phyloP scores from a whole-genome alignment of 2,797 vertebrate species.

The Coreius guichenoti region DNA sequence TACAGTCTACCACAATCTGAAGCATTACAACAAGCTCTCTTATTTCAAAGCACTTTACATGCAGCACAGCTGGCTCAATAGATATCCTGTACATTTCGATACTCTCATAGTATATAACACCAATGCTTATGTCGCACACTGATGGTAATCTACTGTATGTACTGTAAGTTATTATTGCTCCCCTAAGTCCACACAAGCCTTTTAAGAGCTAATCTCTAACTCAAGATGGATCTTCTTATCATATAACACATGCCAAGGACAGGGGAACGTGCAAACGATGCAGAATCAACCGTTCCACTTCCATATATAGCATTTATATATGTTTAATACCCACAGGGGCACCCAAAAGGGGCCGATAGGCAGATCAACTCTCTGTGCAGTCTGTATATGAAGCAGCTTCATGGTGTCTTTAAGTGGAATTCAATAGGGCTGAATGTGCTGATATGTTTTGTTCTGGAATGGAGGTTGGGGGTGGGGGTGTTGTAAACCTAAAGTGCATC shows the following conservation, averaged over 20 bases:
- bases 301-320: slow-evolving; percentile 39
- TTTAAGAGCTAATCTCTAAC: slow-evolving; percentile 57
- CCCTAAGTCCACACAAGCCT: slow-evolving; percentile 56
- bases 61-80: slow-evolving; percentile 22
- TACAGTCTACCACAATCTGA: slow-evolving; percentile 21
- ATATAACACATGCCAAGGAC: slow-evolving; percentile 48
- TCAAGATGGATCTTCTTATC: slow-evolving; percentile 44
- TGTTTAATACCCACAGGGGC: slow-evolving; percentile 15
- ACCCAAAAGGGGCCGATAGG: slow-evolving; percentile 16
- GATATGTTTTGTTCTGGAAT: slow-evolving; percentile 45
- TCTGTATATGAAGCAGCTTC: slow-evolving; percentile 40
- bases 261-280: slow-evolving; percentile 26
- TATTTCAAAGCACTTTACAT: slow-evolving; percentile 26
- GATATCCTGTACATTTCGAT: slow-evolving; percentile 28
- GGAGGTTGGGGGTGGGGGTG: background rate
- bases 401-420: slow-evolving; percentile 40
- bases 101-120: slow-evolving; percentile 4
- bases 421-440: slow-evolving; percentile 50
- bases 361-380: slow-evolving; percentile 31
- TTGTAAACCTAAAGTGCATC: slow-evolving; percentile 55
- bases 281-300: background rate
- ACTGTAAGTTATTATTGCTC: slow-evolving; percentile 53
- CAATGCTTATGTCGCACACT: slow-evolving; percentile 43
- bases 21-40: slow-evolving; percentile 11
- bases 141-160: slow-evolving; percentile 51